These are phyloP conservation scores for Cyprinodon diabolis DNA, from an alignment of 2,797 vertebrate species.

Conservation along the genomic window DNA sequence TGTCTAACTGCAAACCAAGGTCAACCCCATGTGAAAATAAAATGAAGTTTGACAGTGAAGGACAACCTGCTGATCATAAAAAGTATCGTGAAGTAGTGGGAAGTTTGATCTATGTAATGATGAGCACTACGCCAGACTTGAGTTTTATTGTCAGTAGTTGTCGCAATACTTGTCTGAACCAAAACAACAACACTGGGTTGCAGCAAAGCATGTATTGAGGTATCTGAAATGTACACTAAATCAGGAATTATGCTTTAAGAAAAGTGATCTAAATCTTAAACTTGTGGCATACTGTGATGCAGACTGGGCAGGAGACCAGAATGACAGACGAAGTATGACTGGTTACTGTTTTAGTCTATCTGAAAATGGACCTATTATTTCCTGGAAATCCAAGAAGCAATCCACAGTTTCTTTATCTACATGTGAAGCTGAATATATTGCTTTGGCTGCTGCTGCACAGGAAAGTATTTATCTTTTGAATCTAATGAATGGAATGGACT, in stretches of 20 bases:
- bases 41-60: neutral
- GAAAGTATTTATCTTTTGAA: neutral
- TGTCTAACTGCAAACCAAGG: neutral
- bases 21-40: neutral
- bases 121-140: neutral
- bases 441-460: neutral
- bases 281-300: too few species aligned
- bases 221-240: neutral
- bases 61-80: neutral
- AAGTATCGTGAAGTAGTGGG: neutral
- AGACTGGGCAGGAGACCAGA: too few species aligned
- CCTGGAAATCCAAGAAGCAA: neutral
- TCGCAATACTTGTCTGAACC: neutral
- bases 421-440: neutral
- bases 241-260: too few species aligned
- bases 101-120: neutral
- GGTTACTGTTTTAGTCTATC: too few species aligned
- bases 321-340: too few species aligned
- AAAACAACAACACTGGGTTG: neutral
- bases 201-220: neutral
- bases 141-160: neutral
- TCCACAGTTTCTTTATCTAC: neutral
- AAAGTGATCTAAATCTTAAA: too few species aligned
- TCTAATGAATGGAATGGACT: neutral
- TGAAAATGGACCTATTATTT: neutral